These are phyloP conservation scores for Venusia cambrica DNA, from an alignment of 2,888 invertebrate genomes.

Conservation along the genomic window DNA sequence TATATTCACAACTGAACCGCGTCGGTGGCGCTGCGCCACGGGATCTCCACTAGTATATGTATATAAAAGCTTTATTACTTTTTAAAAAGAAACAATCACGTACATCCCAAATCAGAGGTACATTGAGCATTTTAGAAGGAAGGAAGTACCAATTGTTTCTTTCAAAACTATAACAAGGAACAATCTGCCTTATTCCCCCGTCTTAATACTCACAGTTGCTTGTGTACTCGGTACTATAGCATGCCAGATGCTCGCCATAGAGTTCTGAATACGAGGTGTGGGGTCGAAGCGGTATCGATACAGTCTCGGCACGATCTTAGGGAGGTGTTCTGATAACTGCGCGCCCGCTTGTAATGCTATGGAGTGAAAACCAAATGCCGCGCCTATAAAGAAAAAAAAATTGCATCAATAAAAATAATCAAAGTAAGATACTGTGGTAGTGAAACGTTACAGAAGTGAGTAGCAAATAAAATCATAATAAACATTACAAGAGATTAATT, in stretches of 20 bases:
- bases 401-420: neutral
- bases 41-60: too few species aligned
- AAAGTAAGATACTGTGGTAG: too few species aligned
- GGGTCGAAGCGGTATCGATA: constrained; percentile 96
- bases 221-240: constrained; percentile 92
- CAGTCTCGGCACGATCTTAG: constrained; percentile 92
- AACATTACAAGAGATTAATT: too few species aligned
- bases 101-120: too few species aligned
- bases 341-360: constrained; percentile 92
- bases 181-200: neutral
- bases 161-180: neutral
- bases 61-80: too few species aligned
- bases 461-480: too few species aligned
- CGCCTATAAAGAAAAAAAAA: constrained; percentile 76
- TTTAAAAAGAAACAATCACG: too few species aligned
- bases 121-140: too few species aligned
- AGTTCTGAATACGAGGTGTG: constrained; percentile 93
- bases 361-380: constrained; percentile 95
- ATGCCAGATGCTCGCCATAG: constrained; percentile 97
- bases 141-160: too few species aligned
- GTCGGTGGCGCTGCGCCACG: too few species aligned
- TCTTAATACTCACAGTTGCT: constrained; percentile 84
- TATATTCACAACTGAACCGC: too few species aligned
- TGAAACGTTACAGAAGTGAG: too few species aligned
- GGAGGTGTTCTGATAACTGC: constrained; percentile 89